These are phyloP conservation scores for Nesometra sesokonis DNA, from an alignment of 35 echinoderm and acorn worm species.

Conservation along the genomic window DNA sequence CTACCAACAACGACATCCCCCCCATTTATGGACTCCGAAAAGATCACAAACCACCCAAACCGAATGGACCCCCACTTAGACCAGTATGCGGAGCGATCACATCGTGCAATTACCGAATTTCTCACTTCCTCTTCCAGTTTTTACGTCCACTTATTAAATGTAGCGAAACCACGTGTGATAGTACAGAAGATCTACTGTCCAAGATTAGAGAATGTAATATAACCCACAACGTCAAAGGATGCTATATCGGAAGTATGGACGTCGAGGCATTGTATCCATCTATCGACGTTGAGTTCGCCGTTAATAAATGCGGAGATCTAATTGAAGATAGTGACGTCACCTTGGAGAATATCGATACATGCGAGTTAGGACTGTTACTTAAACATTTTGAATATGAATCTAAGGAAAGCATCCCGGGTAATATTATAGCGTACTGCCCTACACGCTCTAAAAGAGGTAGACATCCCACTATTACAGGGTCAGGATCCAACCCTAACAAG, in stretches of 20 bases:
- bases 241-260: constrained; percentile 4
- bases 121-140: constrained; percentile 12
- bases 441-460: background rate
- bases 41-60: constrained; percentile 11
- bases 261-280: constrained; percentile 4
- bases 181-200: constrained; percentile 22
- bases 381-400: constrained; percentile 11
- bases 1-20: constrained; percentile 17
- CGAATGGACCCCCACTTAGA: constrained; percentile 10
- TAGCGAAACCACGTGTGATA: constrained; percentile 9
- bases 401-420: background rate
- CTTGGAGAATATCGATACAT: background rate
- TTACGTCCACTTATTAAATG: constrained; percentile 4
- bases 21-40: constrained; percentile 13
- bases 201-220: constrained; percentile 6
- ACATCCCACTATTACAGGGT: constrained; percentile 8
- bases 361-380: constrained; percentile 11
- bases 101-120: constrained; percentile 14
- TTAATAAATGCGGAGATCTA: constrained; percentile 2
- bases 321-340: background rate
- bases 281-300: constrained; percentile 13
- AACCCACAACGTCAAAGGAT: background rate
- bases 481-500: constrained; percentile 2
- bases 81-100: constrained; percentile 23
- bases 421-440: background rate